phyloP scores from a whole-genome alignment of 2,113 vertebrate genomes.

The Balaeniceps rex region DNA sequence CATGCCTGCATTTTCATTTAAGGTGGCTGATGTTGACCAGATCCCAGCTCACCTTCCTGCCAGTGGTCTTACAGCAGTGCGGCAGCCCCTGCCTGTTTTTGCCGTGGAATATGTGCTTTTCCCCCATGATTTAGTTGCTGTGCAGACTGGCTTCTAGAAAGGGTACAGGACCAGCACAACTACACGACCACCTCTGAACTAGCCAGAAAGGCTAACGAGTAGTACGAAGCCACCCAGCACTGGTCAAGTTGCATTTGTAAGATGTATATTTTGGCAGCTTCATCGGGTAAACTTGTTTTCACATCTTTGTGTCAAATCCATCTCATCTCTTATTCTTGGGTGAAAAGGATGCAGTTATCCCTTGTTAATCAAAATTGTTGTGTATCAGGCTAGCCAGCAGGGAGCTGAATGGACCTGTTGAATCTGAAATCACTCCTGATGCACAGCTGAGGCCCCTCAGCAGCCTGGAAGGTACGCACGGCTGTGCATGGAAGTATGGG shows the following conservation, averaged over 20 bases:
- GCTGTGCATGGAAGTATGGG: not conserved
- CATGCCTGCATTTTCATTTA: not conserved
- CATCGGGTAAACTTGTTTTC: not conserved
- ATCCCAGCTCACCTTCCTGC: not conserved
- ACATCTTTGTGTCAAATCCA: not conserved
- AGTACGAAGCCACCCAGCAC: not conserved
- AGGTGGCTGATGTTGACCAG: not conserved
- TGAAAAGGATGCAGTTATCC: not conserved
- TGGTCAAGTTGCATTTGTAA: not conserved
- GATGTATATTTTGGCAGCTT: not conserved
- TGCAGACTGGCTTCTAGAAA: not conserved
- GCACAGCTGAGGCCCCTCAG: not conserved
- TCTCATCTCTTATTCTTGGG: not conserved
- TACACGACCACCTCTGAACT: not conserved
- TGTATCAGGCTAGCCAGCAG: not conserved
- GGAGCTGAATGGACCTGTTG: not conserved
- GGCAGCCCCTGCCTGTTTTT: not conserved
- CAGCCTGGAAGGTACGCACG: fast-evolving
- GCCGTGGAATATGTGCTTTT: not conserved
- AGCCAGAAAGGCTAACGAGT: not conserved
- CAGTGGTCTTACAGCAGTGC: not conserved
- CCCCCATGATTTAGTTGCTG: not conserved
- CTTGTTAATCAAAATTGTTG: not conserved
- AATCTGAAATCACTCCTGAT: not conserved
- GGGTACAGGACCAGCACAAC: not conserved